Conservation (phyloP, 2,888 invertebrate genomes). For the Elmis aenea region DNA sequence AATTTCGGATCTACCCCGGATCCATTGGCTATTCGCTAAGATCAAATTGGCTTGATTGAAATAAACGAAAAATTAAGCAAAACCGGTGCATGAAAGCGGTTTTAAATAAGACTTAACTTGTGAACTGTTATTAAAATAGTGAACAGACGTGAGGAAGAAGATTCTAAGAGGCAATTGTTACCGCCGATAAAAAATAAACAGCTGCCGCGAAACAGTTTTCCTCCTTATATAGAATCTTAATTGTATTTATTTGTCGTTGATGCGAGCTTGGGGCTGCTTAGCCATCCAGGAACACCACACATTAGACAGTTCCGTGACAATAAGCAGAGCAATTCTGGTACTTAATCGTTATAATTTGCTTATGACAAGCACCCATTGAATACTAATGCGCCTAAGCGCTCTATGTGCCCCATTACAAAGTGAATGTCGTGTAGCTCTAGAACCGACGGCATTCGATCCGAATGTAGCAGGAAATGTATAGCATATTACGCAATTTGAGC, state of each 20-base stretch:
- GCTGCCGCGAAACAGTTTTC: slow-evolving; percentile 7
- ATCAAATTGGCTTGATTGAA: too few relatives aligned
- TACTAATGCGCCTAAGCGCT: slow-evolving; percentile 8
- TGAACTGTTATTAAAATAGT: too few relatives aligned
- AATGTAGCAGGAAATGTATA: slow-evolving; percentile 2
- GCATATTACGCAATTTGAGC: too few relatives aligned
- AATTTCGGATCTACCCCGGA: too few relatives aligned
- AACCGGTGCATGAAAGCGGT: too few relatives aligned
- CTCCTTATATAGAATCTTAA: slow-evolving; percentile 8
- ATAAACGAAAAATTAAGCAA: too few relatives aligned
- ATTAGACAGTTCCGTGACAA: slow-evolving; percentile 11
- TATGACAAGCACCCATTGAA: slow-evolving; percentile 11
- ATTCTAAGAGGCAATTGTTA: too few relatives aligned
- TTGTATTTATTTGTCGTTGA: slow-evolving; percentile 10
- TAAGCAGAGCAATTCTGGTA: slow-evolving; percentile 11
- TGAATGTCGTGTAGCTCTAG: slow-evolving; percentile 2
- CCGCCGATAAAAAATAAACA: too few relatives aligned
- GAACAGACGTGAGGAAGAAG: too few relatives aligned
- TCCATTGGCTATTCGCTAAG: too few relatives aligned
- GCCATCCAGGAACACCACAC: slow-evolving; percentile 8
- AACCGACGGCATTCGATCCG: slow-evolving; percentile 3
- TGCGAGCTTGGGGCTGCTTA: slow-evolving; percentile 8
- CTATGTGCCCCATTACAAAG: too few relatives aligned
- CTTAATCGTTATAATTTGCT: slow-evolving; percentile 13
- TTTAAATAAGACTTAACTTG: too few relatives aligned